These are phyloP conservation scores for Myiopsitta monachus DNA, from an alignment of 2,113 vertebrate species.

Conservation along the genomic window DNA sequence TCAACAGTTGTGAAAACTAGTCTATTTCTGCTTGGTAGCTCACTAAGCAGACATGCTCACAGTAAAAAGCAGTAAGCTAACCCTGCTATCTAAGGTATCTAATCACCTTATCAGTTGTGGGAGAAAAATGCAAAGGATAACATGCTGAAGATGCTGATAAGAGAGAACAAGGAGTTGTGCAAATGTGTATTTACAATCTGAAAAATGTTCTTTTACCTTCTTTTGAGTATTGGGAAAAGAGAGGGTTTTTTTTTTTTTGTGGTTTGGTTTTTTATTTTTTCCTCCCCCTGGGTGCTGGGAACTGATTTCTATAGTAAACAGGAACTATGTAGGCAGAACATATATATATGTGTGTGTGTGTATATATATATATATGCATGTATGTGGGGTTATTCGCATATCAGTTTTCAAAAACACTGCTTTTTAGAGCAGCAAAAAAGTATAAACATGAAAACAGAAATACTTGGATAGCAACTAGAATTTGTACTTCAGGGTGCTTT, in stretches of 20 bases:
- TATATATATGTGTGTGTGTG: accelerated
- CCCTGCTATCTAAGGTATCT: neutral
- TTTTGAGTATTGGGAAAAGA: neutral
- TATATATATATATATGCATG: no score
- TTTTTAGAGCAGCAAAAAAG: neutral
- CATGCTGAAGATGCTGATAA: neutral
- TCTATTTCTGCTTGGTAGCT: neutral
- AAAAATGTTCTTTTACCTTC: neutral
- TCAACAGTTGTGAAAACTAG: neutral
- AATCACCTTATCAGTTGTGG: neutral
- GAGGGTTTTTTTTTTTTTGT: accelerated
- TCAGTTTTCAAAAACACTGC: neutral
- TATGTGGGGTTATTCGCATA: neutral
- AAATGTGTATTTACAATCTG: neutral
- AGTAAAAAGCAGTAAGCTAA: neutral
- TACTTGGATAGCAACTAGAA: neutral
- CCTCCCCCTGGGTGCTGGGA: neutral
- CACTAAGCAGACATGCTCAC: neutral
- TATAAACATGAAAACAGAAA: neutral
- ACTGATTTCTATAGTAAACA: neutral
- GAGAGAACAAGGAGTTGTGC: neutral
- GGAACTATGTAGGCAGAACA: neutral
- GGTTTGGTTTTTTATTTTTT: no score
- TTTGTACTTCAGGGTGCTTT: neutral
- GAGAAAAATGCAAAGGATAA: neutral